Conservation (phyloP, 2,113 vertebrate species). For the Gasterosteus aculeatus region DNA sequence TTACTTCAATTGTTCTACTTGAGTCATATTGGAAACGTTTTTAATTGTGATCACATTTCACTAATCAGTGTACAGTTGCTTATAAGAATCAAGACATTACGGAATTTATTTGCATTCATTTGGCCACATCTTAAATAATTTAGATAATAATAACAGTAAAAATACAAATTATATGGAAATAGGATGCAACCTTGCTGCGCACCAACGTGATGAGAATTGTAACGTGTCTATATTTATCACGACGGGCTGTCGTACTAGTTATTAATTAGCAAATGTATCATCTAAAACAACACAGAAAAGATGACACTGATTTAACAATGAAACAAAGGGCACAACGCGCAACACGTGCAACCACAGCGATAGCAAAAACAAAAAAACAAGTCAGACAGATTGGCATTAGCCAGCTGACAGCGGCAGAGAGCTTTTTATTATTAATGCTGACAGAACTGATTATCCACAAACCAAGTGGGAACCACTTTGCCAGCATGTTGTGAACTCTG, state of each 20-base stretch:
- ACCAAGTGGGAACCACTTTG: constrained; percentile 34
- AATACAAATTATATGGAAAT: not conserved
- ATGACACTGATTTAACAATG: constrained; percentile 45
- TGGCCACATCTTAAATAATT: not conserved
- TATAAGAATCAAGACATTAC: not conserved
- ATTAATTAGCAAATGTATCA: constrained; percentile 21
- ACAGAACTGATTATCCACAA: constrained; percentile 45
- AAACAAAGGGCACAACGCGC: constrained; percentile 17
- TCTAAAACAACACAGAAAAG: constrained; percentile 2
- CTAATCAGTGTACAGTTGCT: not conserved
- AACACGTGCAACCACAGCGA: constrained; percentile 26
- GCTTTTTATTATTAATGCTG: constrained; percentile 54
- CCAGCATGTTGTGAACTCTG: not conserved
- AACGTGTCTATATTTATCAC: not conserved
- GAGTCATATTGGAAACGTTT: not conserved
- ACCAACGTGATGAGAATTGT: constrained; percentile 5
- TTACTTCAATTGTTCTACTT: not conserved
- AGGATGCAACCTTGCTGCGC: not conserved
- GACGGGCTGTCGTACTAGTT: constrained; percentile 9
- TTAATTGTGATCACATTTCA: not conserved
- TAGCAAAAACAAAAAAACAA: constrained; percentile 34
- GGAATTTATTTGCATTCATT: not conserved
- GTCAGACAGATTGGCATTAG: constrained; percentile 47
- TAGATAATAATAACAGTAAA: not conserved
- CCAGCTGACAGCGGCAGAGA: constrained; percentile 36